Conservation (phyloP, 2,888 invertebrate species). For the Chelonus formosanus region DNA sequence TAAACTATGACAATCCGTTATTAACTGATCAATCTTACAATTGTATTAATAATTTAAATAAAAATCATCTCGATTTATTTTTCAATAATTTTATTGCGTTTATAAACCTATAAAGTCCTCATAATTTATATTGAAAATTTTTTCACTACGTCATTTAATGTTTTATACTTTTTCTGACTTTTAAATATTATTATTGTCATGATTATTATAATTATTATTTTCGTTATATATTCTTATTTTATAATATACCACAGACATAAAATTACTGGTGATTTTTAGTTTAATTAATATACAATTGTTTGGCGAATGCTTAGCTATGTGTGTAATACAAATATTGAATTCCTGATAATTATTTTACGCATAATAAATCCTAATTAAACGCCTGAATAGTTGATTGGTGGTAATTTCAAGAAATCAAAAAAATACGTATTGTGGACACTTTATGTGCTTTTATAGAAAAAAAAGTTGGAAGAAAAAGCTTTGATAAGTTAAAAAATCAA, state of each 20-base stretch:
- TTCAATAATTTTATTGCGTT: slow-evolving; percentile 5
- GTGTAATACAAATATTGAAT: slow-evolving; percentile 56
- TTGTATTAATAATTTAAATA: slow-evolving; percentile 33
- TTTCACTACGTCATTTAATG: too few relatives aligned
- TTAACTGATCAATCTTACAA: slow-evolving; percentile 37
- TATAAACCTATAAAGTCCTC: slow-evolving; percentile 6
- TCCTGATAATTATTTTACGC: slow-evolving; percentile 41
- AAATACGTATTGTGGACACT: slow-evolving; percentile 13
- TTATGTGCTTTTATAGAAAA: slow-evolving; percentile 17
- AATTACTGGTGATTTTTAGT: slow-evolving; percentile 29
- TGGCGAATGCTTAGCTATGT: slow-evolving; percentile 62
- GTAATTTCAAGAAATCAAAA: not conserved
- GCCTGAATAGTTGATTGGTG: slow-evolving; percentile 26
- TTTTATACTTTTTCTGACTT: too few relatives aligned
- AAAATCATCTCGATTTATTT: not conserved
- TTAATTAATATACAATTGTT: slow-evolving; percentile 52
- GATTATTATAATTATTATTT: too few relatives aligned
- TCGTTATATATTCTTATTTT: too few relatives aligned
- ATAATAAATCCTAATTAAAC: not conserved
- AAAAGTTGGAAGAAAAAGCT: too few relatives aligned
- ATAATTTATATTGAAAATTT: slow-evolving; percentile 3
- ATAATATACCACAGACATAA: not conserved
- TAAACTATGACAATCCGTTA: slow-evolving; percentile 37
- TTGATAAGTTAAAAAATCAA: too few relatives aligned
- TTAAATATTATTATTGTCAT: too few relatives aligned